phyloP scores from a whole-genome alignment of 2,113 vertebrate genomes.

The Apteryx owenii region DNA sequence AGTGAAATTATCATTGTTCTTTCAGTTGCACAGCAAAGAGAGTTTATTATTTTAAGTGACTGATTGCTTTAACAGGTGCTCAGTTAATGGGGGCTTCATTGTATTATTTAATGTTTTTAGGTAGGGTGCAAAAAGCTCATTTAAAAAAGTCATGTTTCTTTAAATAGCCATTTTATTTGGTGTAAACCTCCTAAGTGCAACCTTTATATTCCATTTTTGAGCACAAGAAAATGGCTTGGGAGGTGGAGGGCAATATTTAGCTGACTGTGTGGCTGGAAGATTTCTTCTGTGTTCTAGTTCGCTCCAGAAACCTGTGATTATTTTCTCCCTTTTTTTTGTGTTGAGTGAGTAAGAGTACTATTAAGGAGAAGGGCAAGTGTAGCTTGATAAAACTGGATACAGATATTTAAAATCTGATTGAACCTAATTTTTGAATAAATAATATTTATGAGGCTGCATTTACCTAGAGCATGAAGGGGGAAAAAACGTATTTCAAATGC shows the following conservation, averaged over 20 bases:
- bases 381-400: background rate
- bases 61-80: slow-evolving; percentile 70
- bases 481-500: background rate
- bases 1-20: slow-evolving; percentile 48
- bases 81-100: slow-evolving; percentile 34
- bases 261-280: background rate
- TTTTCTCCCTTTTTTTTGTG: background rate
- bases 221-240: background rate
- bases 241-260: background rate
- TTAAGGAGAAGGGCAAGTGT: background rate
- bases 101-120: slow-evolving; percentile 55
- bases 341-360: background rate
- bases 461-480: background rate
- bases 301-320: background rate
- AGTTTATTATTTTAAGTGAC: slow-evolving; percentile 52
- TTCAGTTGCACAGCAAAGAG: background rate
- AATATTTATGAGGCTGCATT: background rate
- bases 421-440: background rate
- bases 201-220: slow-evolving; percentile 30
- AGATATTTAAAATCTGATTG: background rate
- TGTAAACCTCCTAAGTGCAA: slow-evolving; percentile 7
- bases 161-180: slow-evolving; percentile 36
- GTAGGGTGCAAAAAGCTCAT: slow-evolving; percentile 30
- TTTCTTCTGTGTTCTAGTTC: background rate
- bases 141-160: slow-evolving; percentile 22